Base-by-base conservation (phyloP, 2,888 invertebrate species). In the Lydus trimaculatus region DNA sequence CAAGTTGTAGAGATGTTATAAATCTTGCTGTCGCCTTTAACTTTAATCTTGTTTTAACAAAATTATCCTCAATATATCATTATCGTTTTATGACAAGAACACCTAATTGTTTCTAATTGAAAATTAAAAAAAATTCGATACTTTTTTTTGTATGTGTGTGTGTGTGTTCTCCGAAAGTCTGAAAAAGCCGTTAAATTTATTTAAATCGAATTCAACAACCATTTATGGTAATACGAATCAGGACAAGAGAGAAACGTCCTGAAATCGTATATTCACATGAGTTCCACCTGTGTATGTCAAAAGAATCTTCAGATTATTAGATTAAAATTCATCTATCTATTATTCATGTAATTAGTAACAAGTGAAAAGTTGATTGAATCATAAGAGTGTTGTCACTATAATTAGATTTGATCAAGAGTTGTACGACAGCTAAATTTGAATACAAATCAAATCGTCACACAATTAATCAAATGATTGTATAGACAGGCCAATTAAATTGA, bases 201-300 rank as follows among this genome's bases (percentile, higher is more conserved):
- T 11, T 58, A 23, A 15, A 58, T 31, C 7, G 25, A 58, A 58
- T 58, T 58, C 58, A 28, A 60, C 61, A 61, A 60, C 65, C 69
- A 65, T 58, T 68, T 68, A 68, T 68, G 65, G 64, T 68, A 68
- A 64, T 43, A 58, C 61, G 31, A 60, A 43, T 1, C 43, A 6
- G 1, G 17, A 17, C 43, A 5, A 17, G 7, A 28, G 28, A 3
- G 28, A 28, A 28, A 28, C 9, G 20, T 20, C 20, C 39, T 17
- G 39, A 43, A 43, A 48, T 48, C 20, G 48, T 23, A 25, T 13
- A 56, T 6, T 17, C 5, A 6, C 28, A 28, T 28, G 4, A 3
- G 28, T 28, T 28, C 28, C 36, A 31, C 7, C 9, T 11, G 15
- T 17, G 43, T 43, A 6, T 43, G 8, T 43, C 43, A 43, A n/a